A percentile compares a stretch with the other conserved stretches of the same genome.
Conservation (phyloP, 1,140 invertebrate genomes). For the Druon quercuslanigerum region DNA sequence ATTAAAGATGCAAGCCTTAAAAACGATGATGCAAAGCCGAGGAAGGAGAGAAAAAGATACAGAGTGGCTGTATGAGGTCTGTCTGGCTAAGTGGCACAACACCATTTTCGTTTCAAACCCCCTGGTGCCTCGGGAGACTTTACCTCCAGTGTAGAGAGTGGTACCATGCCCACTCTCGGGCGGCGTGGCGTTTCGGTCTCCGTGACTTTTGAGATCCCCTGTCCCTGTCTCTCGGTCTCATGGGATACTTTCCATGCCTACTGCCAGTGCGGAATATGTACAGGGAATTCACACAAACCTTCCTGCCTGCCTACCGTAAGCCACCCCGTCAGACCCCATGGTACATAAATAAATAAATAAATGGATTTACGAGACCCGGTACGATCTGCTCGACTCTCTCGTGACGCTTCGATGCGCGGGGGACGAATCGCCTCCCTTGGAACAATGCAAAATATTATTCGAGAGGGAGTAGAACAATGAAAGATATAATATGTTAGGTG, state of each 20-base stretch:
- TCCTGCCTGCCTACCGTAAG: conserved; percentile 31
- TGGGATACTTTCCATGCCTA: conserved; percentile 54
- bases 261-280: conserved; percentile 11
- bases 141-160: conserved; percentile 41
- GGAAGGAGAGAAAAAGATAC: conserved; percentile 51
- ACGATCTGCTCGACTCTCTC: conserved; percentile 33
- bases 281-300: background rate
- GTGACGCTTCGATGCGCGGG: conserved; percentile 28
- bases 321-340: conserved; percentile 47
- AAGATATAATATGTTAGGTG: background rate
- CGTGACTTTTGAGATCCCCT: conserved; percentile 64
- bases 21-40: conserved; percentile 53
- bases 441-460: conserved; percentile 27
- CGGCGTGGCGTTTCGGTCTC: conserved; percentile 51
- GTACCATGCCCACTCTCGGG: conserved; percentile 34
- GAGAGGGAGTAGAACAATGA: background rate
- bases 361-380: conserved; percentile 63
- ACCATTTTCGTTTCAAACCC: conserved; percentile 67
- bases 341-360: conserved; percentile 71
- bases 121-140: conserved; percentile 61
- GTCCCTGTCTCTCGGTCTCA: conserved; percentile 53
- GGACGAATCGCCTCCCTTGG: conserved; percentile 34
- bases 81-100: conserved; percentile 66
- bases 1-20: conserved; percentile 55
- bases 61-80: conserved; percentile 48